These are phyloP conservation scores for Synergus japonicus DNA, from an alignment of 2,888 invertebrate species.

Conservation along the genomic window DNA sequence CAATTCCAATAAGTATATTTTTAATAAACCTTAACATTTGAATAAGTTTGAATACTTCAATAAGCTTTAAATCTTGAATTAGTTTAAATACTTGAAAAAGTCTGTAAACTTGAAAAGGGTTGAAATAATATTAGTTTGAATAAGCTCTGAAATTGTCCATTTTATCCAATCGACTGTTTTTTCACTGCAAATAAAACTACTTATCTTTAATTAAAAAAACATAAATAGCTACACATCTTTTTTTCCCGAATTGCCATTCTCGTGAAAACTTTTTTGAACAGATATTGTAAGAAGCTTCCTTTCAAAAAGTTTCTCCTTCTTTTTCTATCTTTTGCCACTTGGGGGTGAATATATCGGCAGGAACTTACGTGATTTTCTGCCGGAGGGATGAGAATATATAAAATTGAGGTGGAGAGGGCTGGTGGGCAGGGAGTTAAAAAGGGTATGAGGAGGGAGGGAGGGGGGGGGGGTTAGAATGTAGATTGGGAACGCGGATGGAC, in stretches of 20 bases:
- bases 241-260: background rate
- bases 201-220: background rate
- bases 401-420: slow-evolving; percentile 56
- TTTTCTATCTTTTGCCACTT: slow-evolving; percentile 4
- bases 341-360: slow-evolving; percentile 46
- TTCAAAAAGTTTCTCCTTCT: background rate
- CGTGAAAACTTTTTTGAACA: slow-evolving; percentile 2
- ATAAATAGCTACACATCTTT: background rate
- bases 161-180: too few relatives aligned
- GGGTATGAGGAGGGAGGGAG: background rate
- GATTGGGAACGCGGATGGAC: slow-evolving; percentile 55
- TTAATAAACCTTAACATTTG: too few relatives aligned
- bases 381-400: slow-evolving; percentile 54
- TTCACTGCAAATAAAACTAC: too few relatives aligned
- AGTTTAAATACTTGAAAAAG: too few relatives aligned
- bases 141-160: too few relatives aligned
- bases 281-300: slow-evolving; percentile 32
- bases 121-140: too few relatives aligned
- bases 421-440: slow-evolving; percentile 33
- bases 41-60: too few relatives aligned
- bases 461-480: slow-evolving; percentile 48
- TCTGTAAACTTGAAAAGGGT: too few relatives aligned
- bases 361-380: slow-evolving; percentile 56
- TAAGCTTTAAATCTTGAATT: too few relatives aligned
- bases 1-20: too few relatives aligned